Conservation (phyloP, 2,888 invertebrate species). For the Idaea biselata region DNA sequence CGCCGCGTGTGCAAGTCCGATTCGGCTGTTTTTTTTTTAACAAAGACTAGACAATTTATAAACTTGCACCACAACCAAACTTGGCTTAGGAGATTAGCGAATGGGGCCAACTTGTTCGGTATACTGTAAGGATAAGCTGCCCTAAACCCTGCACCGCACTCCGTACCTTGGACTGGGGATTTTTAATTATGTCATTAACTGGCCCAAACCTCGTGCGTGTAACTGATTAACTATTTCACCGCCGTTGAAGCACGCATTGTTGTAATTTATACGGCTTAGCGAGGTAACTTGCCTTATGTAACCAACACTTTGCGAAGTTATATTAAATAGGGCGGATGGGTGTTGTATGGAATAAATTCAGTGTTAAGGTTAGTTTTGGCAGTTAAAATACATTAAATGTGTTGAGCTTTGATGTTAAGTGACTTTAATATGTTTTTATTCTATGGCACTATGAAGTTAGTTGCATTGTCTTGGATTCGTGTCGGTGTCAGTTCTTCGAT, state of each 20-base stretch:
- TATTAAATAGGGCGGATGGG: constrained; percentile 18
- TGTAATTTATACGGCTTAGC: constrained; percentile 59
- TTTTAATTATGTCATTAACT: constrained; percentile 73
- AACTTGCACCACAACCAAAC: constrained; percentile 56
- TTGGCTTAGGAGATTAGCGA: constrained; percentile 74
- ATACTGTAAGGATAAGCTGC: constrained; percentile 65
- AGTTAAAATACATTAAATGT: background rate
- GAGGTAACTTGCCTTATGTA: constrained; percentile 40
- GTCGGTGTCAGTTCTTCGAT: background rate
- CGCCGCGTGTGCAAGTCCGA: background rate
- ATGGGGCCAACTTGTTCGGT: constrained; percentile 68
- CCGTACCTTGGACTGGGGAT: constrained; percentile 57
- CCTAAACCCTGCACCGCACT: constrained; percentile 29
- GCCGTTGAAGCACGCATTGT: constrained; percentile 55
- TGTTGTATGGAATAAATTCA: constrained; percentile 10
- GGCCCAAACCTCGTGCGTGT: constrained; percentile 61
- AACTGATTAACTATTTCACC: constrained; percentile 67
- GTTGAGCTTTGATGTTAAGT: background rate
- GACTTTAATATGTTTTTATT: background rate
- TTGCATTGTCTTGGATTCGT: background rate
- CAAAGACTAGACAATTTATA: background rate
- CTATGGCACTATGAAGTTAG: background rate
- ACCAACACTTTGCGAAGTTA: constrained; percentile 36
- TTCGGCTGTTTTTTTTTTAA: background rate
- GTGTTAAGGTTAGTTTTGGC: background rate